Evolutionary conservation across 2,888 invertebrate species (phyloP).

Genomic region (Cataglyphis livida): DNA sequence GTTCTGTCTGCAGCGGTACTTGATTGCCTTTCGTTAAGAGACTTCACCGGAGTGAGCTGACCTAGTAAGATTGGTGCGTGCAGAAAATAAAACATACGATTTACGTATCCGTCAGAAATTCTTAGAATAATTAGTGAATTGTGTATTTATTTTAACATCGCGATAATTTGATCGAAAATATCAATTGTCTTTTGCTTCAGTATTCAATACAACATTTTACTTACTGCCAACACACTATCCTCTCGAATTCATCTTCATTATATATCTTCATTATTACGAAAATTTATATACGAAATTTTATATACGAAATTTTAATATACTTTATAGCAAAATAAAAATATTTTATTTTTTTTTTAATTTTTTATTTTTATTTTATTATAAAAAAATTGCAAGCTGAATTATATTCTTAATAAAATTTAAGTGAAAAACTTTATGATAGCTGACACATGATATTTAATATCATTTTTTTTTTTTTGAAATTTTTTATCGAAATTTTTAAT

Average conservation of each 20-base stretch:
- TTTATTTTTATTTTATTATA: no score
- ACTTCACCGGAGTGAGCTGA: constrained; percentile 36
- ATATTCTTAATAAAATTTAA: no score
- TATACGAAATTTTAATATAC: no score
- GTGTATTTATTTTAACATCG: not conserved
- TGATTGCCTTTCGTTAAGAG: constrained; percentile 71
- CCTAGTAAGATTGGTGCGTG: constrained; percentile 51
- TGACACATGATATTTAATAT: no score
- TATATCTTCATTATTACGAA: no score
- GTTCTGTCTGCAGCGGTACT: constrained; percentile 65
- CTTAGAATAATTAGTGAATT: not conserved
- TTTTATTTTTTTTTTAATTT: no score
- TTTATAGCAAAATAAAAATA: no score
- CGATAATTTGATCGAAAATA: not conserved
- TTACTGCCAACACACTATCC: not conserved
- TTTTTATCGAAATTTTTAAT: no score
- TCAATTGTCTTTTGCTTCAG: not conserved
- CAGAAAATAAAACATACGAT: constrained; percentile 28
- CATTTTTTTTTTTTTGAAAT: no score
- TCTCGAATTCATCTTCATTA: not conserved
- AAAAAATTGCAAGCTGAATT: no score
- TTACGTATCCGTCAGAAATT: not conserved
- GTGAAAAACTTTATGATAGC: no score
- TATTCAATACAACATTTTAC: not conserved
- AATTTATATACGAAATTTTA: no score